Base-by-base conservation (phyloP, 2,797 vertebrate species). In the Orientallactaga sibirica region DNA sequence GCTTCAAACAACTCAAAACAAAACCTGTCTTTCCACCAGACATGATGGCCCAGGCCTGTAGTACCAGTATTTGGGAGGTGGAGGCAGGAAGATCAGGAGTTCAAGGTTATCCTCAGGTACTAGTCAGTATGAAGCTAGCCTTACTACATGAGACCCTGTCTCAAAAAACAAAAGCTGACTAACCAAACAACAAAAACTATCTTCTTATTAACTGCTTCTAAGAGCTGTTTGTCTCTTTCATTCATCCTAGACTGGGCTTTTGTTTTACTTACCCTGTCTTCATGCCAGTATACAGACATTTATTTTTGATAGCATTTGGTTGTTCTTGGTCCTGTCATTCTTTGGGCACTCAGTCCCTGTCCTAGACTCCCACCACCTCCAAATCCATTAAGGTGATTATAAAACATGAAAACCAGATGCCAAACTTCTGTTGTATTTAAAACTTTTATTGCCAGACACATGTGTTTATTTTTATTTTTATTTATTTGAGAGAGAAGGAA, bases 371-470 rank as follows among this genome's bases (percentile, higher is more conserved):
- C 3, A 3, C 55, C 27, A 77, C 9, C 52, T 71, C 75, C 64
- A 80, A 81, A n/a, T 48, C 43, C 37, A n/a, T 91, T 67, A 43
- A 22, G 43, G 75, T 48, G 48, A 48, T 48, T 62, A 67, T 22
- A 24, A 89, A 64, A 64, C 7, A 66, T 4, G 29, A 84, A 89
- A 92, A 80, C 62, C n/a, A 73, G 68, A 80, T 29, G 76, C 55
- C n/a, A 85, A 93, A 87, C 29, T 82, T 70, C 66, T 7, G 19
- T 70, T 43, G 11, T 48, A 70, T 82, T 66, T 78, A 20, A 78
- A 95, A 81, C 33, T 43, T 64, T 77, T 62, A 91, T 70, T 11
- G 29, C 41, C 88, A n/a, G 52, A 93, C 9, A 74, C 24, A 86
- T 41, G 33, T 25, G 15, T 52, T 70, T 75, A 62, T 58, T 48